Evolutionary conservation across 2,888 invertebrate species (phyloP).

Genomic region (Cremastobaeus sp.): DNA sequence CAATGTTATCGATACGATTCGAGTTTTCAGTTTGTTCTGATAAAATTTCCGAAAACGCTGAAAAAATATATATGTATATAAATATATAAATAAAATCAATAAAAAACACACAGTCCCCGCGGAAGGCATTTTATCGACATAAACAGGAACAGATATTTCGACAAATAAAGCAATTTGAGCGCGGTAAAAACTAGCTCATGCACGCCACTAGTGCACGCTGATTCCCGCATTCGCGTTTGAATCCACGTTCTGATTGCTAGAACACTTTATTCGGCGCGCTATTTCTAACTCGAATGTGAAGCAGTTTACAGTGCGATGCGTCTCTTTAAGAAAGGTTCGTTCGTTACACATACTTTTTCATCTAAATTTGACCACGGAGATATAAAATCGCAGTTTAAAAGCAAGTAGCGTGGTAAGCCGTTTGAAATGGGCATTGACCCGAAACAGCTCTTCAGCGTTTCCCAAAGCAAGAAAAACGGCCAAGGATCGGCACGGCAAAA

Average conservation of each 20-base stretch:
- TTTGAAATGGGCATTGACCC: conserved; percentile 56
- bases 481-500: conserved; percentile 25
- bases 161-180: neutral
- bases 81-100: too few relatives aligned
- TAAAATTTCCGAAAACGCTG: too few relatives aligned
- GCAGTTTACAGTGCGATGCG: conserved; percentile 29
- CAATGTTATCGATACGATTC: too few relatives aligned
- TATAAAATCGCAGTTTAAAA: conserved; percentile 53
- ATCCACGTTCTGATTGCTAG: neutral
- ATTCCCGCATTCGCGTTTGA: neutral
- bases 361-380: conserved; percentile 53
- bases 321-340: conserved; percentile 36
- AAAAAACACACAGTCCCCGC: too few relatives aligned
- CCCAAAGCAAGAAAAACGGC: conserved; percentile 35
- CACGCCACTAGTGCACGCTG: neutral
- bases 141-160: too few relatives aligned
- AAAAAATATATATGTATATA: too few relatives aligned
- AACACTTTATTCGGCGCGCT: conserved; percentile 8
- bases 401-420: conserved; percentile 48
- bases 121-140: too few relatives aligned
- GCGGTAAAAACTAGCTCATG: neutral
- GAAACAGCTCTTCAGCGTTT: conserved; percentile 50
- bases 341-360: conserved; percentile 46
- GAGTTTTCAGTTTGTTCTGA: too few relatives aligned
- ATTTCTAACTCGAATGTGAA: conserved; percentile 28